Evolutionary conservation across 2,797 vertebrate species (phyloP).

Genomic region (Amblyopsis hoosieri): DNA sequence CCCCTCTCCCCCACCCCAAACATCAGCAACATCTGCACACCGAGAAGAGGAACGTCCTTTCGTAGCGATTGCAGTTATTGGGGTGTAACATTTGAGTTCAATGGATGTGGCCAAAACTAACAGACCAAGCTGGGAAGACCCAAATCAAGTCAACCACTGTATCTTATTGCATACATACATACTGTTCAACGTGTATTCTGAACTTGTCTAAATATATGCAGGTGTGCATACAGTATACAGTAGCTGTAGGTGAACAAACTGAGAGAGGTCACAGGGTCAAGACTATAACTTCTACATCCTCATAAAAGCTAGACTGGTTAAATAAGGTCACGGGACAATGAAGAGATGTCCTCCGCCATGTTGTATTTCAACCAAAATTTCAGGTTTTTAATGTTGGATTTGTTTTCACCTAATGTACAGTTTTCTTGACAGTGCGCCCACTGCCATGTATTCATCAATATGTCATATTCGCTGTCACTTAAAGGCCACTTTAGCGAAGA

Average conservation of each 20-base stretch:
- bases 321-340: slow-evolving; percentile 31
- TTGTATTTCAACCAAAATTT: slow-evolving; percentile 55
- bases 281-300: slow-evolving; percentile 31
- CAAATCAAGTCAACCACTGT: slow-evolving; percentile 21
- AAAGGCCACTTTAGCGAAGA: slow-evolving; percentile 50
- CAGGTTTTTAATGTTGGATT: slow-evolving; percentile 59
- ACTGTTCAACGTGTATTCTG: slow-evolving; percentile 14
- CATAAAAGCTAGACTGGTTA: slow-evolving; percentile 48
- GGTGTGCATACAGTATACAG: slow-evolving; percentile 24
- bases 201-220: slow-evolving; percentile 27
- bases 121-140: slow-evolving; percentile 46
- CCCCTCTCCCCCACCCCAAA: slow-evolving; percentile 21
- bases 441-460: slow-evolving; percentile 39
- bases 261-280: slow-evolving; percentile 38
- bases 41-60: slow-evolving; percentile 53
- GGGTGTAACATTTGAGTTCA: slow-evolving; percentile 54
- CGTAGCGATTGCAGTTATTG: slow-evolving; percentile 47
- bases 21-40: slow-evolving; percentile 11
- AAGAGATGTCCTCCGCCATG: slow-evolving; percentile 20
- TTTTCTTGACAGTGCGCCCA: slow-evolving; percentile 44
- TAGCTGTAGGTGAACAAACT: slow-evolving; percentile 12
- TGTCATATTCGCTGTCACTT: slow-evolving; percentile 55
- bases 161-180: slow-evolving; percentile 36
- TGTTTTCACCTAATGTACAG: slow-evolving; percentile 57
- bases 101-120: slow-evolving; percentile 66